Evolutionary conservation across 2,113 vertebrate species (phyloP).

Genomic region (Zeus faber): DNA sequence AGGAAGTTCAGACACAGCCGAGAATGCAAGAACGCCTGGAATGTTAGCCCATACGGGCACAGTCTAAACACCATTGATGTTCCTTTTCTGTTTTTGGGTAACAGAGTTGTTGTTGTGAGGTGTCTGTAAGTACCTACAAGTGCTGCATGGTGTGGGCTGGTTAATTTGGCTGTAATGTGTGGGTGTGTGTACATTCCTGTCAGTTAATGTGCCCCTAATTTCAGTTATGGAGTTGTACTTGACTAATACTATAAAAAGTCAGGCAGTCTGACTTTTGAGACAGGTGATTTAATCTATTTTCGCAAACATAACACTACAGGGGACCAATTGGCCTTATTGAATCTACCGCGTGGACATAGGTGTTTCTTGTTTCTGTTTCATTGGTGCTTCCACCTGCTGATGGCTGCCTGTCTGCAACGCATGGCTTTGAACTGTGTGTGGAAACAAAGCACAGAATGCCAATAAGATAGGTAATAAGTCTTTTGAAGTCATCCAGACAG

Average conservation of each 20-base stretch:
- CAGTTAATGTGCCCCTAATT: neutral
- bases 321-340: too few relatives aligned
- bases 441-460: neutral
- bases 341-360: neutral
- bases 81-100: conserved; percentile 59
- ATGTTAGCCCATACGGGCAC: too few relatives aligned
- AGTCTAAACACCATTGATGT: too few relatives aligned
- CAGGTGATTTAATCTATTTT: too few relatives aligned
- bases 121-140: conserved; percentile 76
- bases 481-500: too few relatives aligned
- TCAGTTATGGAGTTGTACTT: too few relatives aligned
- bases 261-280: too few relatives aligned
- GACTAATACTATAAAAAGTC: too few relatives aligned
- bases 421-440: conserved; percentile 35
- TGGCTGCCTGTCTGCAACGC: conserved; percentile 25
- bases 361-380: neutral
- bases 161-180: conserved; percentile 20
- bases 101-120: conserved; percentile 77
- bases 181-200: conserved; percentile 23
- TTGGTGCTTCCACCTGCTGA: neutral
- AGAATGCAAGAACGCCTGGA: neutral
- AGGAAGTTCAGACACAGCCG: neutral
- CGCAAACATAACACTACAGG: too few relatives aligned
- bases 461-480: too few relatives aligned
- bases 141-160: conserved; percentile 57